phyloP scores from a whole-genome alignment of 2,888 invertebrate species.

The Hirtodrosophila histrioides region DNA sequence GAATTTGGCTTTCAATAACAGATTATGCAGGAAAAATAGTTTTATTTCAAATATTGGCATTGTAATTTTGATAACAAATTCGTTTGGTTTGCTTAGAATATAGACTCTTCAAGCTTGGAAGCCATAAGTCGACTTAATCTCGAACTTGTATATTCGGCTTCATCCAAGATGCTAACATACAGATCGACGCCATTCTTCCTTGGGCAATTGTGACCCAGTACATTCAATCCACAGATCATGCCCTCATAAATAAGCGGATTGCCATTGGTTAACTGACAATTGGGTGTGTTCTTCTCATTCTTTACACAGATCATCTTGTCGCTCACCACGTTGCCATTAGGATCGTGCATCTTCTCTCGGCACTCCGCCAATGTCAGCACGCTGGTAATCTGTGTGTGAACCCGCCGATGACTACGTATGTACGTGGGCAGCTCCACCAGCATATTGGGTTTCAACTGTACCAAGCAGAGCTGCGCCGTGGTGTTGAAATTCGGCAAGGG shows the following conservation, averaged over 20 bases:
- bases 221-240: slow-evolving; percentile 52
- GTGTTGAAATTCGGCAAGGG: background rate
- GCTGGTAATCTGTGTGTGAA: slow-evolving; percentile 6
- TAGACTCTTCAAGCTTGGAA: slow-evolving; percentile 4
- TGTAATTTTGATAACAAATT: background rate
- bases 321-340: background rate
- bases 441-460: rapidly evolving
- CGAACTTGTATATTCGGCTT: background rate
- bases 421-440: slow-evolving; percentile 24
- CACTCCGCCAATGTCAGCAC: slow-evolving; percentile 21
- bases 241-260: slow-evolving; percentile 40
- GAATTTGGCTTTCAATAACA: too few species aligned
- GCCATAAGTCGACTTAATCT: background rate
- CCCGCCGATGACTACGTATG: slow-evolving; percentile 1
- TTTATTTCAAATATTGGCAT: too few species aligned
- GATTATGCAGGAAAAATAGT: too few species aligned
- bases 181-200: slow-evolving; percentile 11
- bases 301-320: slow-evolving; percentile 27
- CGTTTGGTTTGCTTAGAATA: slow-evolving; percentile 6
- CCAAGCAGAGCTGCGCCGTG: slow-evolving; percentile 10
- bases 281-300: slow-evolving; percentile 9
- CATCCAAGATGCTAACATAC: slow-evolving; percentile 26
- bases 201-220: slow-evolving; percentile 54
- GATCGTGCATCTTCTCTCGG: slow-evolving; percentile 9
- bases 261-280: slow-evolving; percentile 34